Evolutionary conservation across 2,888 invertebrate species (phyloP).

Genomic region (Meteorus cinctellus): DNA sequence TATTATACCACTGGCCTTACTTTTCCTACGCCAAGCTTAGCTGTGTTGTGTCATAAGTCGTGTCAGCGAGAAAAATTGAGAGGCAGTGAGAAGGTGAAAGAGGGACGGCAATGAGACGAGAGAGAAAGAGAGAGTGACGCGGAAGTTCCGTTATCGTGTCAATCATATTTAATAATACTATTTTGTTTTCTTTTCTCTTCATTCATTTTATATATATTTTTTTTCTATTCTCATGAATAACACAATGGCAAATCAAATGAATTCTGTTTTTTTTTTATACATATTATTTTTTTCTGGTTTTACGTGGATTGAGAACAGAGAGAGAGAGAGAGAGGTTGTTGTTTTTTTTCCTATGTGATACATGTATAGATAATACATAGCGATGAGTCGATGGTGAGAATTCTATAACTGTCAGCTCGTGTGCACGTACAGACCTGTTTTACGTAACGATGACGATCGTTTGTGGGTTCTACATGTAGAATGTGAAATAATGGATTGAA

Average conservation of each 20-base stretch:
- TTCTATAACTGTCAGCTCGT: slow-evolving; percentile 23
- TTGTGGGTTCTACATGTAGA: background rate
- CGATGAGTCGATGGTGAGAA: slow-evolving; percentile 12
- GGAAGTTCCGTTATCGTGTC: slow-evolving; percentile 46
- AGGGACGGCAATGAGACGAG: background rate
- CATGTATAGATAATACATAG: slow-evolving; percentile 2
- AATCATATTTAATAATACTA: slow-evolving; percentile 34
- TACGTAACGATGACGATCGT: slow-evolving; percentile 36
- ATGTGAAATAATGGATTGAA: slow-evolving; percentile 6
- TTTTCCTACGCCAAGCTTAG: slow-evolving; percentile 69
- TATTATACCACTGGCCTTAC: slow-evolving; percentile 74
- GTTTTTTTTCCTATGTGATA: background rate
- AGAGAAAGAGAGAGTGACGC: slow-evolving; percentile 25
- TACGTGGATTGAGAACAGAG: too few relatives aligned
- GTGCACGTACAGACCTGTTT: slow-evolving; percentile 23
- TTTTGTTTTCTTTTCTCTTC: slow-evolving; percentile 37
- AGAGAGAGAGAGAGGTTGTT: too few relatives aligned
- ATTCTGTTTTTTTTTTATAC: too few relatives aligned
- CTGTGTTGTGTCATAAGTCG: slow-evolving; percentile 68
- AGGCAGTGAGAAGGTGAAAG: slow-evolving; percentile 2
- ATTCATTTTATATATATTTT: background rate
- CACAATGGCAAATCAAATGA: too few relatives aligned
- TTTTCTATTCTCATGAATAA: background rate
- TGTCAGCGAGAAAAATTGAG: slow-evolving; percentile 21
- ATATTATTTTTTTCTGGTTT: too few relatives aligned